phyloP scores from a whole-genome alignment of 2,888 invertebrate genomes.

The Mycalesis mineus region DNA sequence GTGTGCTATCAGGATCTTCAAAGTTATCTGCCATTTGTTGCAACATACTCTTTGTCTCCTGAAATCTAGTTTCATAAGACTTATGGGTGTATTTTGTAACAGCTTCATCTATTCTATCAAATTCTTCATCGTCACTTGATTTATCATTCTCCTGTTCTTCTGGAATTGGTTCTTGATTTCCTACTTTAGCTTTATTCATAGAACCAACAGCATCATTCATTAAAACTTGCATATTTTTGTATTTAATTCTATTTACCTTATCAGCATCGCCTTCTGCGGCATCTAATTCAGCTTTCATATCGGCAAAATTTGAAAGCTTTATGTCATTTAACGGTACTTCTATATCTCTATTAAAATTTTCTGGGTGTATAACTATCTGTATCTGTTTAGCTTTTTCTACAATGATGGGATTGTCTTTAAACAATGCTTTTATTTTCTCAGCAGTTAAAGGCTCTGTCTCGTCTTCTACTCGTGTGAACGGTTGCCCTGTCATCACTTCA shows the following conservation, averaged over 20 bases:
- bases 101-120: constrained; percentile 59
- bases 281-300: constrained; percentile 53
- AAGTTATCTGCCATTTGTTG: constrained; percentile 55
- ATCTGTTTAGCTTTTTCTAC: constrained; percentile 66
- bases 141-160: constrained; percentile 24
- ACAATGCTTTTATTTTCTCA: constrained; percentile 53
- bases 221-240: constrained; percentile 58
- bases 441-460: constrained; percentile 44
- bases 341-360: constrained; percentile 38
- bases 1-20: constrained; percentile 41
- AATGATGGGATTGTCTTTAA: constrained; percentile 58
- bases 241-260: constrained; percentile 53
- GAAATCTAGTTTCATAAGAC: constrained; percentile 62
- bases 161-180: constrained; percentile 18
- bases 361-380: constrained; percentile 50
- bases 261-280: constrained; percentile 47
- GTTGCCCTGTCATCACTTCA: constrained; percentile 71
- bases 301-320: constrained; percentile 38
- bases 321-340: constrained; percentile 56
- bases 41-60: constrained; percentile 68
- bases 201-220: constrained; percentile 46
- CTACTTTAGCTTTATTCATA: constrained; percentile 17
- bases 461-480: constrained; percentile 59
- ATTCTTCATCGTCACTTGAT: constrained; percentile 50
- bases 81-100: constrained; percentile 64